Conservation (phyloP, 2,888 invertebrate genomes). For the Dicroscelio sp. region DNA sequence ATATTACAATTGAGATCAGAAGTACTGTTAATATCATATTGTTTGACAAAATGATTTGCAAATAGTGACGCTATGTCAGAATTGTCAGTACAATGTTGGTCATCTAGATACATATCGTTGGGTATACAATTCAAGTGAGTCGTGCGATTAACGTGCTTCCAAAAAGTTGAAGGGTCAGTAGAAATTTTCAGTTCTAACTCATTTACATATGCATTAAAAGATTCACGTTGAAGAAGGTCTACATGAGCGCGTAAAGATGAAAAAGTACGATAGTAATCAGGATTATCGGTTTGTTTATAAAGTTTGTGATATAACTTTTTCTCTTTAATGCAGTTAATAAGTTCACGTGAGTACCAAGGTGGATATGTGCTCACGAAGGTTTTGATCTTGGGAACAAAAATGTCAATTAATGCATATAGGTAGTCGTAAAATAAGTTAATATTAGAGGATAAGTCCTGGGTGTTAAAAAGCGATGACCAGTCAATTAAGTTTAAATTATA, state of each 20-base stretch:
- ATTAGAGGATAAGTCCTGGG: neutral
- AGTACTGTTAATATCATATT: too few relatives aligned
- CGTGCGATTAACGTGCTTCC: conserved; percentile 15
- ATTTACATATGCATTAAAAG: neutral
- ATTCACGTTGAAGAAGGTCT: neutral
- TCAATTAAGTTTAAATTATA: neutral
- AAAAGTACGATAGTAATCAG: neutral
- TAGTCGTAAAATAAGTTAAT: neutral
- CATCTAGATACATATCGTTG: too few relatives aligned
- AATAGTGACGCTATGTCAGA: too few relatives aligned
- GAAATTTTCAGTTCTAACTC: neutral
- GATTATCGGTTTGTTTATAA: conserved; percentile 1
- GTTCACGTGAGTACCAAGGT: neutral
- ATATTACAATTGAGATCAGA: too few relatives aligned
- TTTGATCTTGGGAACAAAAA: neutral
- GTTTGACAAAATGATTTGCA: too few relatives aligned
- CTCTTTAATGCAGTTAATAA: neutral
- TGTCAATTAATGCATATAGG: neutral
- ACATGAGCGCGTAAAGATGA: neutral
- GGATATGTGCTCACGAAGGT: neutral
- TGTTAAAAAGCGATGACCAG: neutral
- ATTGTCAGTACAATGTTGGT: too few relatives aligned
- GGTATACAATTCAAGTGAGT: too few relatives aligned
- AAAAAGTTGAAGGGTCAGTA: neutral
- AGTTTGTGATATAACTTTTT: too few relatives aligned